Percentiles rank a stretch among this genome's conserved stretches.
Evolutionary conservation across 2,113 vertebrate species (phyloP).

Genomic region (Butorides virescens): DNA sequence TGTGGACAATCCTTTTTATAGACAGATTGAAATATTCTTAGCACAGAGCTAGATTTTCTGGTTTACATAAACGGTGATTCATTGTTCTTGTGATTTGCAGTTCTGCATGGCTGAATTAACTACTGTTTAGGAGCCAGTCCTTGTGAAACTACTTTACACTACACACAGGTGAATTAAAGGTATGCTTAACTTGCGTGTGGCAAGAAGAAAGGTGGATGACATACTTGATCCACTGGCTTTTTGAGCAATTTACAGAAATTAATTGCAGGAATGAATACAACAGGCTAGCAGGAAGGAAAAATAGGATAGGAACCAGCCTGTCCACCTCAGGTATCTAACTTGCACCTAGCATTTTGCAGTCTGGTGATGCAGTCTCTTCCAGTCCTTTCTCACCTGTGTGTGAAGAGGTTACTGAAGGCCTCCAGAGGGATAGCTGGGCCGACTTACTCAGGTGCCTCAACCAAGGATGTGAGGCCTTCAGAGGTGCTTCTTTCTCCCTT

Average conservation of each 20-base stretch:
- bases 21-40: slow-evolving; percentile 35
- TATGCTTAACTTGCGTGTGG: not conserved
- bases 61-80: slow-evolving; percentile 52
- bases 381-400: not conserved
- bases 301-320: not conserved
- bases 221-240: not conserved
- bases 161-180: not conserved
- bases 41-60: slow-evolving; percentile 1
- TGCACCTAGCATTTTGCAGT: not conserved
- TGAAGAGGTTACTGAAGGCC: not conserved
- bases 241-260: not conserved
- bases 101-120: not conserved
- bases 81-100: slow-evolving; percentile 37
- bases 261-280: not conserved
- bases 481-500: not conserved
- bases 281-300: not conserved
- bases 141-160: not conserved
- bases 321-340: not conserved
- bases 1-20: not conserved
- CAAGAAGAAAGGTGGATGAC: not conserved
- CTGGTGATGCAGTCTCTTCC: not conserved
- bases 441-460: not conserved
- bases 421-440: not conserved
- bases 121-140: not conserved
- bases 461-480: not conserved